phyloP scores from a whole-genome alignment of 2,113 vertebrate species.

The Hypanus sabinus region DNA sequence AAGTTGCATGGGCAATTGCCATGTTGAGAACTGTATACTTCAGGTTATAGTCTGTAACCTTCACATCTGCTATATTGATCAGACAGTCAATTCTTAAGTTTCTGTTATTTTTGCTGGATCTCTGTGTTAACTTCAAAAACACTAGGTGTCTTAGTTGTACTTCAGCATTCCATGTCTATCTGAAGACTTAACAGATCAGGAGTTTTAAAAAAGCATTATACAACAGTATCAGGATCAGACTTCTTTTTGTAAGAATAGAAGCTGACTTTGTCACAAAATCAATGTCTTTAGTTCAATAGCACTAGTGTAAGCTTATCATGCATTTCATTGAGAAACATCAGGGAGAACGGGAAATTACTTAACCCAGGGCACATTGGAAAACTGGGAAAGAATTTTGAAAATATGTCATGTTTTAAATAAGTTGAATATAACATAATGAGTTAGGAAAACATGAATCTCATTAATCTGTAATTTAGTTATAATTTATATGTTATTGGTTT shows the following conservation, averaged over 20 bases:
- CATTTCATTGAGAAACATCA: background rate
- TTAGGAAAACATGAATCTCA: background rate
- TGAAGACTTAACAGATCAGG: background rate
- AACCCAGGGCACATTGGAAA: background rate
- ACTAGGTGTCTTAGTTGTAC: background rate
- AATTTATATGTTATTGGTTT: no score
- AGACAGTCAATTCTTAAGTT: background rate
- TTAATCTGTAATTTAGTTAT: background rate
- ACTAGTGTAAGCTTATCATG: background rate
- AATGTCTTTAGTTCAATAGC: background rate
- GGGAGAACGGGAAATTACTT: background rate
- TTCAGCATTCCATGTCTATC: background rate
- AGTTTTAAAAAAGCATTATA: background rate
- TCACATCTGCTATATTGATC: background rate
- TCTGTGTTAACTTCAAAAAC: background rate
- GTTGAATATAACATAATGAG: background rate
- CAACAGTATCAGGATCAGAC: background rate
- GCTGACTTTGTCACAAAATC: background rate
- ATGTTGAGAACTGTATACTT: background rate
- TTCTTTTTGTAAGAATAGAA: background rate
- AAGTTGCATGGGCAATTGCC: background rate
- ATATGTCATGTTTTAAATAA: background rate
- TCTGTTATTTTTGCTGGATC: background rate
- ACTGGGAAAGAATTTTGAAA: background rate
- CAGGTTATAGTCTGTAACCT: background rate